Evolutionary conservation across 2,888 invertebrate genomes (phyloP), one percentile per base, ranked within the genome.

Genomic region (Deilephila elpenor): DNA sequence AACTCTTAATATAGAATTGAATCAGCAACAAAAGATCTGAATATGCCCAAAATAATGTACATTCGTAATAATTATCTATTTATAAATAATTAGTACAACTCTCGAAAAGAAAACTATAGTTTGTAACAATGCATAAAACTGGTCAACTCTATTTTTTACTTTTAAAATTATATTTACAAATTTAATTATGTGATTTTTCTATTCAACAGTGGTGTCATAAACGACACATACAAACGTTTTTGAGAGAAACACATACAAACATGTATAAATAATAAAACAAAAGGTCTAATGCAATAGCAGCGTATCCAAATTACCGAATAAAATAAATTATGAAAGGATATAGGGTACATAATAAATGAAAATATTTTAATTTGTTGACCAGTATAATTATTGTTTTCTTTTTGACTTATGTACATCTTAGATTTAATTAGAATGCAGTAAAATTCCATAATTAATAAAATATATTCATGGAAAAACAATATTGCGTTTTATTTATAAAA

Each of bases 21-120:
- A 56, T 56, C 8, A 8, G 20, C 37, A 44, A 25, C 44, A 37
- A 67, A 20, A 17, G 20, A 20, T 44, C 5, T 4, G 6, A 5
- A 67, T n/a, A n/a, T 32, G 4, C 6, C 5, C 56, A 5, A 56
- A 17, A n/a, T n/a, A 6, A 56, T n/a, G 0, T 53, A 19, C 5
- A 17, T 19, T 5, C 19, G 14, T 53, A 53, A 14, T 44, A 71
- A 71, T 71, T 56, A 70, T 32, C 3, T 32, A 59, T 71, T 32
- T 71, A 19, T 56, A 37, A 59, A 6, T 44, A 71, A 17, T 32
- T 71, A 59, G 37, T 20, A 20, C 60, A 7, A 60, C 59, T 71
- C 72, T 83, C 82, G 78, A 82, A 83, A 83, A 72, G 81, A 73
- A 73, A 73, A 82, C 83, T 74, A 76, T 71, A 78, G 79, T 70